Base-by-base conservation (phyloP, 2,113 vertebrate species). In the Actinemys pallida region DNA sequence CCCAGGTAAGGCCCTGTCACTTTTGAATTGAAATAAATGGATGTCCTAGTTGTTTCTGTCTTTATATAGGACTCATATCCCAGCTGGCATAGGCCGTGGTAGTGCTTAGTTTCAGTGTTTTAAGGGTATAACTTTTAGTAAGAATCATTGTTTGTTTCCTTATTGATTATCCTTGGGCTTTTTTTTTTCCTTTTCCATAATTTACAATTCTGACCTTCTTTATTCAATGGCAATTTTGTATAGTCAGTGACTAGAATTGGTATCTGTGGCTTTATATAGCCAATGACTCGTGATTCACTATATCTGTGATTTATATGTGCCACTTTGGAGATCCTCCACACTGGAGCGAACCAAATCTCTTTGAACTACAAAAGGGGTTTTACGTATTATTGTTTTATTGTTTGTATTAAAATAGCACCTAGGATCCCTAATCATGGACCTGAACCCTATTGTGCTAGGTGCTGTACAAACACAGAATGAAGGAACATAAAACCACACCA, bases 21-120 rank as follows among this genome's bases (percentile, higher is more conserved):
- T 59, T 78, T 0, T 0, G 53, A 29, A 29, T 8, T n/a, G 62
- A 69, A 35, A 31, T 16, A n/a, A 65, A 7, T 65, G 31, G 31
- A n/a, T 35, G 31, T 13, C 16, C 62, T 8, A 69, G 16, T 69
- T 35, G 14, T 35, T 31, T 62, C 29, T 10, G 27, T 62, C 20
- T 2, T 85, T 1, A 1, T 13, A 6, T 1, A 7, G 86, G 52
- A 75, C 3, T 20, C 49, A 0, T 27, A 50, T 3, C 49, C 1
- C 80, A 20, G 0, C 25, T 6, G 54, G 31, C 25, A 2, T 5
- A 72, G 39, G 72, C 27, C 2, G 0, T 35, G 35, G n/a, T 65
- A 17, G 62, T 5, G 52, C 47, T 83, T 39, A 16, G 65, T 31
- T 65, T 49, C 49, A 1, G 1, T 16, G 16, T 75, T 91, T 5